Evolutionary conservation across 2,888 invertebrate species (phyloP).

Genomic region (Ectropis crepuscularia): DNA sequence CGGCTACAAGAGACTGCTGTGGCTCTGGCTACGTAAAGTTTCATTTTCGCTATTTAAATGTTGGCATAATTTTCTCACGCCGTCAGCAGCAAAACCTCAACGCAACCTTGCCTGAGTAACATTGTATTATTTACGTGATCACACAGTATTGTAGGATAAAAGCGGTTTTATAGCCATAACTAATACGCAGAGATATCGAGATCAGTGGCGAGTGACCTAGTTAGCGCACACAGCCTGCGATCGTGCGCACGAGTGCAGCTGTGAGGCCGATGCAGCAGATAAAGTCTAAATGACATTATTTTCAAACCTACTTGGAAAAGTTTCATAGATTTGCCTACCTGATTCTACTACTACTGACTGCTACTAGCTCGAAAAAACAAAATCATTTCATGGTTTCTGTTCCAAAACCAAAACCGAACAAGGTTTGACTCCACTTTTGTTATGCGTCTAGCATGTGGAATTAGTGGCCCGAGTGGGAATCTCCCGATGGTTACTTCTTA

Average conservation of each 20-base stretch:
- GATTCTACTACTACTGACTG: no score
- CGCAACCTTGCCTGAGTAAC: constrained; percentile 26
- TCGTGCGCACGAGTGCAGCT: constrained; percentile 26
- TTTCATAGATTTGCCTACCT: no score
- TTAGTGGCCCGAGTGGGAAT: no score
- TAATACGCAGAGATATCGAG: constrained; percentile 18
- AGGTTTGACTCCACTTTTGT: no score
- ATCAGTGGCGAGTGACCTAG: constrained; percentile 30
- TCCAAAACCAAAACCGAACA: no score
- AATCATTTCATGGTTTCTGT: no score
- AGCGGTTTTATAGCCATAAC: constrained; percentile 14
- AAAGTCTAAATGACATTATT: not conserved
- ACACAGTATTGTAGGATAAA: constrained; percentile 15
- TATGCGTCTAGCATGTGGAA: no score
- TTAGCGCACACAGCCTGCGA: constrained; percentile 17
- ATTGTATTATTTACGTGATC: constrained; percentile 26
- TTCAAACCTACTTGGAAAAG: no score
- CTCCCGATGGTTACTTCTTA: no score
- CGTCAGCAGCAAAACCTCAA: constrained; percentile 4
- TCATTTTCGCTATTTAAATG: not conserved
- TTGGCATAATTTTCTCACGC: constrained; percentile 15
- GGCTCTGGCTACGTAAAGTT: no score
- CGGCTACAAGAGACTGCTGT: no score
- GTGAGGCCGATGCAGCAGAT: constrained; percentile 30
- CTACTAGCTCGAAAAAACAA: no score